phyloP scores from a whole-genome alignment of 2,113 vertebrate species.

The Microtus richardsoni region DNA sequence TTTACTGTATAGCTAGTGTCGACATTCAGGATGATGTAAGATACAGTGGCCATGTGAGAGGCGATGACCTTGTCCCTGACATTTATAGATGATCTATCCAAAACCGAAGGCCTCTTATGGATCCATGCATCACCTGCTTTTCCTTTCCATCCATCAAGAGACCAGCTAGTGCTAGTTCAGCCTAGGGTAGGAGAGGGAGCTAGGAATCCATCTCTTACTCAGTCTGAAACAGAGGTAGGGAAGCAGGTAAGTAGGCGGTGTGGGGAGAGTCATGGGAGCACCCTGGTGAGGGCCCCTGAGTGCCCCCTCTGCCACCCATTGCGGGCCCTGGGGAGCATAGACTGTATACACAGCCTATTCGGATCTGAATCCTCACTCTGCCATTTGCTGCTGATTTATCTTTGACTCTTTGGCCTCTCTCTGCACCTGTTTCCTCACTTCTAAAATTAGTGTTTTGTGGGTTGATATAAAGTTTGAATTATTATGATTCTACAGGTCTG shows the following conservation, averaged over 20 bases:
- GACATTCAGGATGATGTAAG: background rate
- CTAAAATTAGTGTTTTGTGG: background rate
- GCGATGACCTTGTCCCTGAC: background rate
- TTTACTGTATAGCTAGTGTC: background rate
- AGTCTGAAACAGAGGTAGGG: background rate
- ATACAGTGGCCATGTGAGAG: background rate
- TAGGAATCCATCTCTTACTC: no score
- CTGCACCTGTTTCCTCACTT: background rate
- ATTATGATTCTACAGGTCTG: background rate
- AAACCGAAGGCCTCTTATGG: background rate
- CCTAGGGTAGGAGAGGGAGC: background rate
- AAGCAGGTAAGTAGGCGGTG: background rate
- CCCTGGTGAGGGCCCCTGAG: background rate
- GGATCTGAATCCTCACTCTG: background rate
- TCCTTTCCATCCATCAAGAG: background rate
- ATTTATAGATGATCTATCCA: background rate
- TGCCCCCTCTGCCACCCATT: fast-evolving
- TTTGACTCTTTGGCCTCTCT: background rate
- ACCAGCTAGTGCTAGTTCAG: background rate
- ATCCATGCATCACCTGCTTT: background rate
- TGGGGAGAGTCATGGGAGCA: background rate
- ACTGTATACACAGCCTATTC: background rate
- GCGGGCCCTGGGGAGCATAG: background rate
- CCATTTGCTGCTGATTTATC: background rate
- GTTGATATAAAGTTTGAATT: background rate